Base-by-base conservation (phyloP, 1,140 invertebrate genomes). In the Bombus sibiricus region DNA sequence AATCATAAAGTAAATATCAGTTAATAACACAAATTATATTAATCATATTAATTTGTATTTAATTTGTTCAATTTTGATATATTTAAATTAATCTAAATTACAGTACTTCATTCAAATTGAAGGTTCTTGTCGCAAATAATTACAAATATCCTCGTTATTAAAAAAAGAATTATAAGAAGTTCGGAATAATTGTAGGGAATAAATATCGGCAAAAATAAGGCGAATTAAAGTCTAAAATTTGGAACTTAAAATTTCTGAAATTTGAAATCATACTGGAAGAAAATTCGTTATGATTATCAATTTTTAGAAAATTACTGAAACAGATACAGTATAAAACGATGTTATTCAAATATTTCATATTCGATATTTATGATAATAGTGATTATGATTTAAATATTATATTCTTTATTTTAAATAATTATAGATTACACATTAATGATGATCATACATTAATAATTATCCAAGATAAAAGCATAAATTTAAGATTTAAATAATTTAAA, bases 401-500 rank as follows among this genome's bases (percentile, higher is more conserved):
- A 62, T 28, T 4, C 22, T 81, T 32, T n/a, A 62, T 59, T 74
- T 62, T 39, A 43, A 18, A 39, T 34, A 73, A 41, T 25, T 81
- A 62, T 74, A 82, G 59, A 18, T 79, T 9, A n/a, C 37, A 75
- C 13, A 62, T 62, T 75, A 75, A 59, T 82, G 71, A 66, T 62
- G 10, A 75, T 82, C 57, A 47, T 47, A 47, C 15, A 62, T 62
- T 75, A 75, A 59, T 82, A 41, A 75, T 62, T 25, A 76, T 82
- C 57, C 72, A 68, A 76, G 47, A 12, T 34, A n/a, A n/a, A 76
- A 47, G 1, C 76, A 82, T 64, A 75, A 59, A 64, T 64, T 82
- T 82, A 82, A 83, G 39, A 76, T 84, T 79, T 84, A 59, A n/a
- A 62, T 71, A 78, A 79, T 57, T 84, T 53, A 79, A 41, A 69